phyloP scores from a whole-genome alignment of 2,888 invertebrate species.

The Lepidonotus clava region DNA sequence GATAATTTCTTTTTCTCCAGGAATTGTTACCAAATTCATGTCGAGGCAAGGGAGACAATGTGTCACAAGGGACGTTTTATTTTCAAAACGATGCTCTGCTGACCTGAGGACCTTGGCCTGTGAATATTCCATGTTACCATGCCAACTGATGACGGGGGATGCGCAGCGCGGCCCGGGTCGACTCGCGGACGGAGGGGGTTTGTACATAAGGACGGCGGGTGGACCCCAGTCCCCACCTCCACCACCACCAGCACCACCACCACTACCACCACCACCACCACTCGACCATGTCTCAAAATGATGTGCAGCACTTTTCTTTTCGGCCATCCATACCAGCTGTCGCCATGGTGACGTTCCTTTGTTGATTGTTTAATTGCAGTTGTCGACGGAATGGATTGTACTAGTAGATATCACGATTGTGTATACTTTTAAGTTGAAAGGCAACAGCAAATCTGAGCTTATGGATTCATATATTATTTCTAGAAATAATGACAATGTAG shows the following conservation, averaged over 20 bases:
- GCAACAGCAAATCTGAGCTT: too few species aligned
- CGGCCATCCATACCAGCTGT: too few species aligned
- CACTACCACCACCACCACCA: neutral
- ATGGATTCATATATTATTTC: too few species aligned
- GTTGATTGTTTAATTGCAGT: constrained; percentile 38
- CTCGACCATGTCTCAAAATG: too few species aligned
- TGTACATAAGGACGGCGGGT: constrained; percentile 20
- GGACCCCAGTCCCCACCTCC: neutral
- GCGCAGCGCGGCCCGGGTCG: neutral
- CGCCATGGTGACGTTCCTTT: constrained; percentile 3
- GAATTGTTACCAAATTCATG: constrained; percentile 10
- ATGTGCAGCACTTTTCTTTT: too few species aligned
- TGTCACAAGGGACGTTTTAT: constrained; percentile 13
- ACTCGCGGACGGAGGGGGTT: neutral
- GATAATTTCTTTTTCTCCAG: neutral
- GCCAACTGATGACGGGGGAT: neutral
- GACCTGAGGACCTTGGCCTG: neutral
- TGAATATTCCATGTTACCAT: neutral
- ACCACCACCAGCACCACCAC: neutral
- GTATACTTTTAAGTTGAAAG: too few species aligned
- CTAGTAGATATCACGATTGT: too few species aligned
- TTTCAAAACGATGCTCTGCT: neutral
- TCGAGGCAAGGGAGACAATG: neutral
- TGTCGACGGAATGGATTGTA: too few species aligned
- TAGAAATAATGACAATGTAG: neutral